phyloP scores from a whole-genome alignment of 2,888 invertebrate genomes.

The Ptilodon capucinus region DNA sequence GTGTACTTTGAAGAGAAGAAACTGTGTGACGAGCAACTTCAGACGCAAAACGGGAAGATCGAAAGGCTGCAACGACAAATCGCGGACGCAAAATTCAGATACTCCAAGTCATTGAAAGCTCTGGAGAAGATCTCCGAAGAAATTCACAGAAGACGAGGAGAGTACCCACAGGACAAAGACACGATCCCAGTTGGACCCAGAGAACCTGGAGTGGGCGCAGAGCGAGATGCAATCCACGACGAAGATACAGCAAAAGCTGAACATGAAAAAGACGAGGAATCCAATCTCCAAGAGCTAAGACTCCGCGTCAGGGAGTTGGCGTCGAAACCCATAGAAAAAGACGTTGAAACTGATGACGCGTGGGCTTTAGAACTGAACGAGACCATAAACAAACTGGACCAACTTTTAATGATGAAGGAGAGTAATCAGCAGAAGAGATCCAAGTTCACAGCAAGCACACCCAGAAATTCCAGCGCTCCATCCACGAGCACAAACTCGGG shows the following conservation, averaged over 20 bases:
- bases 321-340: conserved; percentile 88
- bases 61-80: conserved; percentile 91
- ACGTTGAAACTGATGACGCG: conserved; percentile 85
- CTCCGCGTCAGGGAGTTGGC: conserved; percentile 88
- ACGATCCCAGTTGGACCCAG: conserved; percentile 76
- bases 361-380: conserved; percentile 91
- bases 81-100: conserved; percentile 89
- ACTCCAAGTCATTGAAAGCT: conserved; percentile 91
- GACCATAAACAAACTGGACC: conserved; percentile 90
- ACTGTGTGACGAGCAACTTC: conserved; percentile 92
- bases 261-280: conserved; percentile 72
- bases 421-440: conserved; percentile 81
- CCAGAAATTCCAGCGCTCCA: conserved; percentile 67
- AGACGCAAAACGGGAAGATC: conserved; percentile 92
- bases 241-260: conserved; percentile 49
- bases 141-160: conserved; percentile 88
- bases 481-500: conserved; percentile 63
- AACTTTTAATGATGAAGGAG: conserved; percentile 86
- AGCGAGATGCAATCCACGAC: conserved; percentile 78
- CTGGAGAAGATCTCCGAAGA: conserved; percentile 96
- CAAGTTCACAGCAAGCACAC: conserved; percentile 66
- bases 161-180: conserved; percentile 73
- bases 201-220: conserved; percentile 90
- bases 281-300: conserved; percentile 85
- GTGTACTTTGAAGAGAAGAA: conserved; percentile 96